These are phyloP conservation scores for Ormyrus labotus DNA, from an alignment of 2,888 invertebrate species.

Conservation along the genomic window DNA sequence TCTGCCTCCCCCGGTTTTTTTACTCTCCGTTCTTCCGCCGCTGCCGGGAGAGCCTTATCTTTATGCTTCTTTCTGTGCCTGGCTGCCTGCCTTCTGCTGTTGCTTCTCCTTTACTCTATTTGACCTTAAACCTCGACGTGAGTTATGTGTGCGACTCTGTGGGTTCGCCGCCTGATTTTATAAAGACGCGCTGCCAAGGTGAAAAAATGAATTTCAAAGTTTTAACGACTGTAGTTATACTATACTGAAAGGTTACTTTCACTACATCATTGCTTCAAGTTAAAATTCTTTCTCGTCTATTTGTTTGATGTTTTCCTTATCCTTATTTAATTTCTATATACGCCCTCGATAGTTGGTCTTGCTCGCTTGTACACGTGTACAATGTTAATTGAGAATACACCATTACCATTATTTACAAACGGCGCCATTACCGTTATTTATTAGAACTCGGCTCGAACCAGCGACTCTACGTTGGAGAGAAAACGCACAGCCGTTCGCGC, in stretches of 20 bases:
- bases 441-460: constrained; percentile 38
- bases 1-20: neutral
- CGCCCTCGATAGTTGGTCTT: no score
- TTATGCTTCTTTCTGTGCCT: constrained; percentile 15
- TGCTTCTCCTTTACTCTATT: constrained; percentile 32
- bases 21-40: neutral
- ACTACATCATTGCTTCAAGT: no score
- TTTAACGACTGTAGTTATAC: constrained; percentile 40
- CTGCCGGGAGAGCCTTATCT: constrained; percentile 31
- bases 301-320: no score
- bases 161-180: neutral
- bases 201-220: constrained; percentile 24
- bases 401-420: constrained; percentile 63
- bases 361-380: neutral
- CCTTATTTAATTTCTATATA: no score
- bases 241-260: neutral
- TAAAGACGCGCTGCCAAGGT: neutral
- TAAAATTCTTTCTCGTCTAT: no score
- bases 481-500: neutral
- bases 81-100: neutral
- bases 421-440: constrained; percentile 2
- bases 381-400: constrained; percentile 62
- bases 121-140: constrained; percentile 29
- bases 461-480: constrained; percentile 35
- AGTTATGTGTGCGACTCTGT: constrained; percentile 22